phyloP scores from a whole-genome alignment of 1,140 invertebrate species.

The Pissodes strobi region DNA sequence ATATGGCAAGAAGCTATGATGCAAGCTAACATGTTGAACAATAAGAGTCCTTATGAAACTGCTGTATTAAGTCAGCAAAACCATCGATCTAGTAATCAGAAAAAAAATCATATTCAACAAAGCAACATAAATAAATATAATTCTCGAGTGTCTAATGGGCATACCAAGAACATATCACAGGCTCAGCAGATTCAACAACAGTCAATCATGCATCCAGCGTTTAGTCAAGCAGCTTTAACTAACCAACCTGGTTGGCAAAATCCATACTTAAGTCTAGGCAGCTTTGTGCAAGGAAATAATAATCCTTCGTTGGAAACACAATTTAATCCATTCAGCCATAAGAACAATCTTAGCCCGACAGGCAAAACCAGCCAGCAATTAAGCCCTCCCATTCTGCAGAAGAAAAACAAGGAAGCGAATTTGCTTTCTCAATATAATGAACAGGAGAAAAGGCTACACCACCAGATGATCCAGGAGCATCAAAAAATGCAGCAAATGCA shows the following conservation, averaged over 20 bases:
- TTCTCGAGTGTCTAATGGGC: slow-evolving; percentile 17
- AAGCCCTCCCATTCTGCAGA: slow-evolving; percentile 23
- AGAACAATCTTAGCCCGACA: slow-evolving; percentile 19
- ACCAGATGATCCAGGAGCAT: slow-evolving; percentile 29
- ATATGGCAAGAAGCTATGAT: slow-evolving; percentile 70
- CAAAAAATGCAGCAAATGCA: slow-evolving; percentile 28
- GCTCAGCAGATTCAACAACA: slow-evolving; percentile 19
- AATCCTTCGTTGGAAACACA: slow-evolving; percentile 6
- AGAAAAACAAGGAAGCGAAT: slow-evolving; percentile 11
- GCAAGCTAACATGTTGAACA: slow-evolving; percentile 57
- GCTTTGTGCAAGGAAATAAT: slow-evolving; percentile 19
- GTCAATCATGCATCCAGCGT: slow-evolving; percentile 1
- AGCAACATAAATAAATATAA: slow-evolving; percentile 22
- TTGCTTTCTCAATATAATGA: slow-evolving; percentile 15
- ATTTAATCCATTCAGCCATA: slow-evolving; percentile 29
- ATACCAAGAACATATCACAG: slow-evolving; percentile 23
- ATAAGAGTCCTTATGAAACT: slow-evolving; percentile 46
- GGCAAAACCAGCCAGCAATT: slow-evolving; percentile 18
- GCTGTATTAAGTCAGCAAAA: slow-evolving; percentile 38
- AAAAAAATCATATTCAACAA: slow-evolving; percentile 33
- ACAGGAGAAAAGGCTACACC: slow-evolving; percentile 34
- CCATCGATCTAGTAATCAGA: slow-evolving; percentile 39
- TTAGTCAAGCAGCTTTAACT: not conserved
- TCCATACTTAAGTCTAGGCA: slow-evolving; percentile 21
- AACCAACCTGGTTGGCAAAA: slow-evolving; percentile 24